phyloP scores from a whole-genome alignment of 2,113 vertebrate species.

The Mus spicilegus region DNA sequence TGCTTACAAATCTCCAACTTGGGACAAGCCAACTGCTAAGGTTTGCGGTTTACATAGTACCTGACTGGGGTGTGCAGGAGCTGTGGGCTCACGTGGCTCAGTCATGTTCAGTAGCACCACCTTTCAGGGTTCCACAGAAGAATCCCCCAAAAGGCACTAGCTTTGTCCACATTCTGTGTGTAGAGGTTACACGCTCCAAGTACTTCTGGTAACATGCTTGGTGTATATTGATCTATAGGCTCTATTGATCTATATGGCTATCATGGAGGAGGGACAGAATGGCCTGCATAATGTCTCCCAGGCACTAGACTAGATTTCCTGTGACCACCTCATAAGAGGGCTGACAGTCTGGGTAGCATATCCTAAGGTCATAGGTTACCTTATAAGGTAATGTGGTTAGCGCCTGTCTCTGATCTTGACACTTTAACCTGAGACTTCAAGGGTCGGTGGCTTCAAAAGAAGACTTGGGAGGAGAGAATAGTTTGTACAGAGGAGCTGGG shows the following conservation, averaged over 20 bases:
- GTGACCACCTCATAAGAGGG: not conserved
- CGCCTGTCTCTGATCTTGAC: not conserved
- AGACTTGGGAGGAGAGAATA: not conserved
- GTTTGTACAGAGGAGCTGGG: not conserved
- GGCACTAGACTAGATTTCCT: not conserved
- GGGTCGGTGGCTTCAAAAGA: not conserved
- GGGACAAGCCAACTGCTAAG: not conserved
- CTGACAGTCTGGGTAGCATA: not conserved
- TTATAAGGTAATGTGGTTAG: not conserved
- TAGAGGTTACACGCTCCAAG: not conserved
- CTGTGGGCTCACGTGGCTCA: fast-evolving
- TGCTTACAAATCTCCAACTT: not conserved
- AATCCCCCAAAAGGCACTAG: not conserved
- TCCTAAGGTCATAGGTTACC: not conserved
- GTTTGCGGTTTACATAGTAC: fast-evolving
- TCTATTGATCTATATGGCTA: fast-evolving
- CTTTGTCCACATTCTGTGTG: not conserved
- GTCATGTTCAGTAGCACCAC: fast-evolving
- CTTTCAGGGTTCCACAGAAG: fast-evolving
- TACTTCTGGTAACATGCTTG: not conserved
- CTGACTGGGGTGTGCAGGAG: fast-evolving
- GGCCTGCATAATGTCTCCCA: not conserved
- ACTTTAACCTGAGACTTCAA: not conserved
- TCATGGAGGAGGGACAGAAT: not conserved
- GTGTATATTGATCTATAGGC: not conserved